Evolutionary conservation across 37 sponge, comb jelly and placozoan genomes (phyloP).

Genomic region (Oscarella lobularis): DNA sequence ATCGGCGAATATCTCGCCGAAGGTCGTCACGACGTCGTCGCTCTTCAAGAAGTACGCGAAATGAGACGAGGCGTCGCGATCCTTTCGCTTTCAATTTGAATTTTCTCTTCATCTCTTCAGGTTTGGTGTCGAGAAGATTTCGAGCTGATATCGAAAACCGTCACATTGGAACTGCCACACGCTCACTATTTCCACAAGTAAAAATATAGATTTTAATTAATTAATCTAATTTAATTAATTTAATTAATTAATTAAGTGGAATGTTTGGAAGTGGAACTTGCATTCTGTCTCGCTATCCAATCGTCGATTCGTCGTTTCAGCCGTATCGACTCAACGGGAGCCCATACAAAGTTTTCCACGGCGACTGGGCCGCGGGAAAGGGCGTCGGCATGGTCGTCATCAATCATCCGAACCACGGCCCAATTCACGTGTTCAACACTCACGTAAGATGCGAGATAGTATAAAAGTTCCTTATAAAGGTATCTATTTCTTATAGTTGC

Average conservation of each 20-base stretch:
- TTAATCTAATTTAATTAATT: background rate
- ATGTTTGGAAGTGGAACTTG: background rate
- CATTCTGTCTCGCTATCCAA: background rate
- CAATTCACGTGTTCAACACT: background rate
- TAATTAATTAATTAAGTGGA: background rate
- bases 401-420: background rate
- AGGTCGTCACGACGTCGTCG: background rate
- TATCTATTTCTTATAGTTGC: background rate
- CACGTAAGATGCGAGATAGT: too few relatives aligned
- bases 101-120: too few relatives aligned
- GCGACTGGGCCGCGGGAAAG: background rate
- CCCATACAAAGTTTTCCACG: background rate
- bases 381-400: background rate
- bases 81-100: too few relatives aligned
- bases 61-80: too few relatives aligned
- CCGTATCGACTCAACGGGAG: background rate
- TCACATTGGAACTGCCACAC: too few relatives aligned
- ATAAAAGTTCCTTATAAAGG: too few relatives aligned
- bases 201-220: background rate
- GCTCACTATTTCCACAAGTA: background rate
- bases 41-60: conserved; percentile 1
- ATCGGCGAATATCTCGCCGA: background rate
- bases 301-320: background rate
- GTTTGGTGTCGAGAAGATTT: too few relatives aligned
- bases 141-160: too few relatives aligned